Conservation (phyloP, 2,888 invertebrate species). For the Nomada fucata region DNA sequence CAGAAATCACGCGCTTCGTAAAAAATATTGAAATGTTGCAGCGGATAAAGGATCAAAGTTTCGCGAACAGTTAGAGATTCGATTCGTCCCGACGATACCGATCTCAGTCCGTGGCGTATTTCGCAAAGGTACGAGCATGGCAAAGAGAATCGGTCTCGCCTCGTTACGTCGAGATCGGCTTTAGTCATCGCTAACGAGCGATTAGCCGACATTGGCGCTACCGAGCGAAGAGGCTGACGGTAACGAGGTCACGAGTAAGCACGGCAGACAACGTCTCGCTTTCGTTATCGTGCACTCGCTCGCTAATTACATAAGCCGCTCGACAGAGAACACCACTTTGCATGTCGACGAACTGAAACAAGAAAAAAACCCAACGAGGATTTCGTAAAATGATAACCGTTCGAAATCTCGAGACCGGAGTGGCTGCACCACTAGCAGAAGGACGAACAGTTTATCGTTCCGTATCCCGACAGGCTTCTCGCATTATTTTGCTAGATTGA, state of each 20-base stretch:
- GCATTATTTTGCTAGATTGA: conserved; percentile 24
- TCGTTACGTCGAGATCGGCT: conserved; percentile 52
- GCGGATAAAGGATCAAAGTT: background rate
- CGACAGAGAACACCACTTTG: conserved; percentile 43
- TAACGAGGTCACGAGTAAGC: conserved; percentile 57
- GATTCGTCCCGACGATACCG: conserved; percentile 12
- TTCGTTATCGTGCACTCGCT: conserved; percentile 52
- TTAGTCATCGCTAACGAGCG: conserved; percentile 64
- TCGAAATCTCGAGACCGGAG: background rate
- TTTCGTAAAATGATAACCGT: conserved; percentile 20
- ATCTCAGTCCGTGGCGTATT: conserved; percentile 16
- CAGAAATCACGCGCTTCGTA: background rate
- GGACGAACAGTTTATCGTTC: background rate
- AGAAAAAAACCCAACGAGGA: background rate
- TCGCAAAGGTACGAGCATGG: conserved; percentile 30
- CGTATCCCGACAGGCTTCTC: conserved; percentile 39
- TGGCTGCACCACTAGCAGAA: too few relatives aligned
- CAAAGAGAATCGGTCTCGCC: conserved; percentile 47
- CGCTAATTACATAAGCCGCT: conserved; percentile 52
- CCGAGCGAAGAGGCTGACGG: conserved; percentile 34
- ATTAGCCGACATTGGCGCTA: conserved; percentile 57
- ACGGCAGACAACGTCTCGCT: conserved; percentile 29
- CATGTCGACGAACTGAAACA: background rate
- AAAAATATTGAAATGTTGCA: background rate
- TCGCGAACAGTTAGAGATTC: background rate